Evolutionary conservation across 2,797 vertebrate genomes (phyloP), one percentile per base, ranked within the genome.

Genomic region (Cheracebus regulus): DNA sequence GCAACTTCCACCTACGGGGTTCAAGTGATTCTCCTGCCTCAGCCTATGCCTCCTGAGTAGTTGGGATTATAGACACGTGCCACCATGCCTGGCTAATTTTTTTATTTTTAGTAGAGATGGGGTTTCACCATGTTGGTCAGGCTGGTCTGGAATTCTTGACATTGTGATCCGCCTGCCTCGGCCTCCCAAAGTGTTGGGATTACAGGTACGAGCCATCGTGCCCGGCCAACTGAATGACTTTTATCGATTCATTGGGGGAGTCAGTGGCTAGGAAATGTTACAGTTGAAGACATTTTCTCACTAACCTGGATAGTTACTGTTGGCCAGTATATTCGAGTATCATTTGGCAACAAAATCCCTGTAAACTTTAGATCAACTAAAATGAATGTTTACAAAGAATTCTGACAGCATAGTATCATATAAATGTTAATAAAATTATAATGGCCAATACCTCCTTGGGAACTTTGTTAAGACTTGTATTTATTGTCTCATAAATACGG

Each of bases 371-470:
- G 36, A 46, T 61, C 67, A 78, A 82, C 64, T 78, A 70, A 83
- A 96, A 86, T 20, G 88, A 94, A 85, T 82, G 5, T 88, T 96
- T 58, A 30, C 41, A 72, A 93, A 85, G 52, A 86, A 90, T 92
- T 78, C 55, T 93, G 83, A 78, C 33, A 90, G 33, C 20, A 39
- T 93, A 48, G 33, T 22, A 70, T 57, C 28, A 81, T 41, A 84
- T 33, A 87, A 94, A 79, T 88, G 33, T 81, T 90, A 93, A 90
- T 85, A 97, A 92, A 93, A 91, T 50, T 70, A 10, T 30, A 76
- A 85, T 52, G 64, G 52, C 33, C 81, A 95, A 44, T 90, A 76
- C 79, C 96, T 80, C 22, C 33, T 44, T 70, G 44, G 22, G 7
- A 87, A 70, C 17, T 86, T 85, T 67, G 44, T 84, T 79, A 67